Evolutionary conservation across 2,888 invertebrate species (phyloP).

Genomic region (Drymonia ruficornis): DNA sequence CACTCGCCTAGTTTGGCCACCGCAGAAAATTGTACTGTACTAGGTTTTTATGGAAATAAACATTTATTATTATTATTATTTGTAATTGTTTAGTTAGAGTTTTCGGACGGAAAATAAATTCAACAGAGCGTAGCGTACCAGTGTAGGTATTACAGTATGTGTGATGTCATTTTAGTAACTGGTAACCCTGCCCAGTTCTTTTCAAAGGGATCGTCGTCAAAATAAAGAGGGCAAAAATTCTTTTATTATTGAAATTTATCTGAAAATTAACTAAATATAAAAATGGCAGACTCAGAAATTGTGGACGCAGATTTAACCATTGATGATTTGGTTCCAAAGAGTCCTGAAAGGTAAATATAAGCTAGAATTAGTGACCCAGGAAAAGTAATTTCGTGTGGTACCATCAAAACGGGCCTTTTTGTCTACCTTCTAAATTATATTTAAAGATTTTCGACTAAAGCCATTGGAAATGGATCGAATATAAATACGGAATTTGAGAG

Average conservation of each 20-base stretch:
- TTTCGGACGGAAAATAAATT: no score
- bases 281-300: constrained; percentile 77
- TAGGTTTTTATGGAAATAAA: no score
- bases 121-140: no score
- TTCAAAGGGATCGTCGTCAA: constrained; percentile 64
- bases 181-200: constrained; percentile 44
- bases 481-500: constrained; percentile 10
- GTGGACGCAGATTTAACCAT: constrained; percentile 76
- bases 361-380: background rate
- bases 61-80: no score
- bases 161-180: background rate
- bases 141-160: no score
- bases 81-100: no score
- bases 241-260: constrained; percentile 41
- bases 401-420: no score
- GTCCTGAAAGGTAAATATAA: constrained; percentile 72
- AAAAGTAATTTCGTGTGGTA: no score
- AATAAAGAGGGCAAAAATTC: constrained; percentile 57
- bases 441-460: background rate
- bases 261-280: constrained; percentile 43
- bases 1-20: no score
- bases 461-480: background rate
- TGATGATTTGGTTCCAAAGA: constrained; percentile 80
- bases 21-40: no score
- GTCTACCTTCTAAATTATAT: background rate